Conservation (phyloP, 2,888 invertebrate genomes). For the Hylaea fasciaria region DNA sequence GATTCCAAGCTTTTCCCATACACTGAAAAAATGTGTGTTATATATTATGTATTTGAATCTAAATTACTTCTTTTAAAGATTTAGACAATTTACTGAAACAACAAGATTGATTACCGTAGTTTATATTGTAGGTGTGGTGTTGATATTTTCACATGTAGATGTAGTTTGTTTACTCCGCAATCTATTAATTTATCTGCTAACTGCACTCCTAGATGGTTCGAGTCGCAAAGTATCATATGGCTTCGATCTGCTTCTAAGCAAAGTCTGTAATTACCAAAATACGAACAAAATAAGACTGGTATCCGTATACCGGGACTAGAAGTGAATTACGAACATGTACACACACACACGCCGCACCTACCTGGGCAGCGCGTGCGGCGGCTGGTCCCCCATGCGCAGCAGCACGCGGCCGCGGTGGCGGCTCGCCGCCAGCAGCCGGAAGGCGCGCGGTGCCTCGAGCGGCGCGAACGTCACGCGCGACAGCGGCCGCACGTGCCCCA, state of each 20-base stretch:
- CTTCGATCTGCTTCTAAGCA: slow-evolving; percentile 42
- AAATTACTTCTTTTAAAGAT: background rate
- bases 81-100: background rate
- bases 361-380: slow-evolving; percentile 40
- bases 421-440: slow-evolving; percentile 55
- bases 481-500: slow-evolving; percentile 63
- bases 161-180: slow-evolving; percentile 54
- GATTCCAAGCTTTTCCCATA: slow-evolving; percentile 38
- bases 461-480: slow-evolving; percentile 54
- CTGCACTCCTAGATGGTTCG: slow-evolving; percentile 46
- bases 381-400: slow-evolving; percentile 43
- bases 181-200: slow-evolving; percentile 51
- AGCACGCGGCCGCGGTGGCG: slow-evolving; percentile 61
- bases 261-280: slow-evolving; percentile 44
- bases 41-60: too few species aligned
- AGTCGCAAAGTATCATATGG: slow-evolving; percentile 53
- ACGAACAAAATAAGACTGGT: too few species aligned
- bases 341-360: too few species aligned
- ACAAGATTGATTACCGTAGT: background rate
- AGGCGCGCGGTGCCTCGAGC: slow-evolving; percentile 55
- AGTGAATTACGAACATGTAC: too few species aligned
- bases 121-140: background rate
- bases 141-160: slow-evolving; percentile 41
- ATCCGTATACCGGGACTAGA: too few species aligned
- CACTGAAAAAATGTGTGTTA: slow-evolving; percentile 32